Conservation (phyloP, 2,113 vertebrate genomes). For the Ivindomyrus marchei region DNA sequence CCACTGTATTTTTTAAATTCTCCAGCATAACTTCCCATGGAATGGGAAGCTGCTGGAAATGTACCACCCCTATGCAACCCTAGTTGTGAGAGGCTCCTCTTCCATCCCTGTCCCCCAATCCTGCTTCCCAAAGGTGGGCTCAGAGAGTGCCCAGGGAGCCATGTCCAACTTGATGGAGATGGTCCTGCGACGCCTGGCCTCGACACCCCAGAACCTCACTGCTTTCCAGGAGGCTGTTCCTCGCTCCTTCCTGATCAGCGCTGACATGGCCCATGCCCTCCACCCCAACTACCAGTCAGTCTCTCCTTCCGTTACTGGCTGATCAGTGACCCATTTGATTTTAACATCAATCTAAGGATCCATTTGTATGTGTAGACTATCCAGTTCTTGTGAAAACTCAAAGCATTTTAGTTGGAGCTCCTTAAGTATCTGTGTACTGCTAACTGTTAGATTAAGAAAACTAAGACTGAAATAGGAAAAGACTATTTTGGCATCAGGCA, state of each 20-base stretch:
- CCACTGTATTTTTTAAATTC: no score
- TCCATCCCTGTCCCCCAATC: neutral
- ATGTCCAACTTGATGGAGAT: constrained; percentile 87
- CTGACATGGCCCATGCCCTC: constrained; percentile 91
- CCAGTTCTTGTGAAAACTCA: neutral
- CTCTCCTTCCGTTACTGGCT: neutral
- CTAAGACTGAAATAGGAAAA: neutral
- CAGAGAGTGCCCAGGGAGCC: constrained; percentile 85
- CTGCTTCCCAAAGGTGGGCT: constrained; percentile 74
- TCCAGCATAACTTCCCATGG: no score
- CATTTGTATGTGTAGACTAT: neutral
- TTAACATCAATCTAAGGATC: neutral
- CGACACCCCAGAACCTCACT: constrained; percentile 64
- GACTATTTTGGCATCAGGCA: neutral
- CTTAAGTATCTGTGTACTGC: neutral
- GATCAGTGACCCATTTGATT: neutral
- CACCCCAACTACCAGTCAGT: constrained; percentile 96
- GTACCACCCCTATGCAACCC: no score
- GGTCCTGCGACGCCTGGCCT: constrained; percentile 78
- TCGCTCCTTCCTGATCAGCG: constrained; percentile 92
- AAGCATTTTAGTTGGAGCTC: neutral
- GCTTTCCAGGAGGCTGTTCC: constrained; percentile 88
- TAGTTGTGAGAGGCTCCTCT: neutral
- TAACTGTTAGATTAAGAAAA: neutral
- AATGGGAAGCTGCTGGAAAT: no score